Evolutionary conservation across 2,113 vertebrate species (phyloP).

Genomic region (Coreoperca whiteheadi): DNA sequence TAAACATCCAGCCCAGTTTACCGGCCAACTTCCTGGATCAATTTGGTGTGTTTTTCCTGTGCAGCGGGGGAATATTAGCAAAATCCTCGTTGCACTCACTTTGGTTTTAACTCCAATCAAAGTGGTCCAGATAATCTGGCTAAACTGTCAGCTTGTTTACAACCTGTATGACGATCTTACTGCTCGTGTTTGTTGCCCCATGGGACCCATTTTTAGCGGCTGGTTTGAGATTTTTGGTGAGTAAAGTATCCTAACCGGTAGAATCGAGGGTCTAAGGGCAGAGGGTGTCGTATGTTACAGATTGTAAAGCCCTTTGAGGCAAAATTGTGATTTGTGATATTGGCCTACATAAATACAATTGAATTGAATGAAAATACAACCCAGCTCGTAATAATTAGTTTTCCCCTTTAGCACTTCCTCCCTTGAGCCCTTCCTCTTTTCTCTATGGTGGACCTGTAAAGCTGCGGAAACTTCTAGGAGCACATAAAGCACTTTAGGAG

Average conservation of each 20-base stretch:
- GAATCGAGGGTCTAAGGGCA: background rate
- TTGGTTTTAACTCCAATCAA: background rate
- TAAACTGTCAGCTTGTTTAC: background rate
- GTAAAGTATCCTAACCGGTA: background rate
- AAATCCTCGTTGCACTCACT: background rate
- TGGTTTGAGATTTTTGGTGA: background rate
- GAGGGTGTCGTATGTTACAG: too few species aligned
- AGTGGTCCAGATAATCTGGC: background rate
- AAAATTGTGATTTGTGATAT: too few species aligned
- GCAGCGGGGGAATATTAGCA: background rate
- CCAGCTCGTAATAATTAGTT: background rate
- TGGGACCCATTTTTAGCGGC: background rate
- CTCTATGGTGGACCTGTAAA: background rate
- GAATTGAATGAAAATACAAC: background rate
- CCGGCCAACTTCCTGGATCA: too few species aligned
- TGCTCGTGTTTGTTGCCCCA: background rate
- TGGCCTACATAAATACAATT: too few species aligned
- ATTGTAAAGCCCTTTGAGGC: too few species aligned
- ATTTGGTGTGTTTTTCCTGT: background rate
- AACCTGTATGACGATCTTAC: background rate
- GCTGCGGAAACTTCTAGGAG: too few species aligned
- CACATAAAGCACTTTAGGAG: too few species aligned
- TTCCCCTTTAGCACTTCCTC: too few species aligned
- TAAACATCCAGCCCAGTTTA: background rate
- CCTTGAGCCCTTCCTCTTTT: background rate